These are phyloP conservation scores for Glyphotaelius pellucidus DNA, from an alignment of 2,888 invertebrate species.

Conservation along the genomic window DNA sequence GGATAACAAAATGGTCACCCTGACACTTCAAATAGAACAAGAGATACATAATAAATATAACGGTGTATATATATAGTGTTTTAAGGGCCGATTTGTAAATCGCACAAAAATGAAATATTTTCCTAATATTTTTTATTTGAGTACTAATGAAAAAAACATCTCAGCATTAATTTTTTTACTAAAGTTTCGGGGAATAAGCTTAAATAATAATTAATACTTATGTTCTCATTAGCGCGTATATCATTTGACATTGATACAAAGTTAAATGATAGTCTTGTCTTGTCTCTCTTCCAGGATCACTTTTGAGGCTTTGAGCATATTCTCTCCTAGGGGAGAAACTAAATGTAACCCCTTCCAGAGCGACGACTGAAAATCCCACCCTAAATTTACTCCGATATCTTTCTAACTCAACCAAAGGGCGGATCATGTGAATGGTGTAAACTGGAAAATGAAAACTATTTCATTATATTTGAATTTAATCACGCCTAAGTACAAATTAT, in stretches of 20 bases:
- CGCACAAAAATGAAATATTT: too few species aligned
- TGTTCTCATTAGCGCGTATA: not conserved
- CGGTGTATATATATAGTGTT: too few species aligned
- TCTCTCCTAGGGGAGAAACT: conserved; percentile 9
- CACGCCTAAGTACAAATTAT: too few species aligned
- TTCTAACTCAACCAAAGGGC: not conserved
- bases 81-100: too few species aligned
- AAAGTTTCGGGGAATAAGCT: too few species aligned
- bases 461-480: not conserved
- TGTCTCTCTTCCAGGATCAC: not conserved
- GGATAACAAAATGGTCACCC: too few species aligned
- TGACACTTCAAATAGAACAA: too few species aligned
- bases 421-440: not conserved
- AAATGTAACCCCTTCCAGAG: not conserved
- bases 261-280: not conserved
- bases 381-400: not conserved
- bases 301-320: not conserved
- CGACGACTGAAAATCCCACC: not conserved
- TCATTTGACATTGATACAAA: not conserved
- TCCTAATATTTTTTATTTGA: too few species aligned
- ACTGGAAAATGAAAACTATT: not conserved
- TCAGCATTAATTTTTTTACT: too few species aligned
- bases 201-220: too few species aligned
- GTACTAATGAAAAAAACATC: too few species aligned
- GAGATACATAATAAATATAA: too few species aligned